Percentiles rank a stretch among this genome's conserved stretches.
phyloP scores from a whole-genome alignment of 1,140 invertebrate genomes.

The Schlechtendalia chinensis region DNA sequence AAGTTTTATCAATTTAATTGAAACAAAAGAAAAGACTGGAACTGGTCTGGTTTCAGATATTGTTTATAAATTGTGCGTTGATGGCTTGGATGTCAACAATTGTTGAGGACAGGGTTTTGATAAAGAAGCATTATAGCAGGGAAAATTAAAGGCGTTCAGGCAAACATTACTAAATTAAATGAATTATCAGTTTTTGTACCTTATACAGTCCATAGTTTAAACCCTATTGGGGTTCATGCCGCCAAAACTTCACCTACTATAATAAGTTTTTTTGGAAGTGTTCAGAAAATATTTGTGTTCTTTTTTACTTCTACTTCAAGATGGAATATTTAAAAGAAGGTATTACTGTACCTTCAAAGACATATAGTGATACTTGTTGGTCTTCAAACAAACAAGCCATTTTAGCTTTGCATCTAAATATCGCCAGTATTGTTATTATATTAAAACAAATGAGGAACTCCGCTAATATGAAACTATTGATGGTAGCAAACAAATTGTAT shows the following conservation, averaged over 20 bases:
- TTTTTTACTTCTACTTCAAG: conserved; percentile 4
- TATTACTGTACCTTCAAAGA: conserved; percentile 1
- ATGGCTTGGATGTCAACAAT: conserved; percentile 1
- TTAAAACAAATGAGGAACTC: conserved; percentile 14
- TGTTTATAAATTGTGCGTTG: not conserved
- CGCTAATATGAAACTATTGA: conserved; percentile 24
- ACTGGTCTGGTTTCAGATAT: conserved; percentile 2
- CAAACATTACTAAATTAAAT: conserved; percentile 26
- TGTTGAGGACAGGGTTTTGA: not conserved
- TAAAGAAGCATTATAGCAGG: not conserved
- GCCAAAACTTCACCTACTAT: not conserved
- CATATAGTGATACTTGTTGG: not conserved
- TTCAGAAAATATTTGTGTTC: too few species aligned
- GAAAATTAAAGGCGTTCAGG: not conserved
- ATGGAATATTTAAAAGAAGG: conserved; percentile 9
- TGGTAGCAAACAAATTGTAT: conserved; percentile 13
- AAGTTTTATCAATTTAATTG: not conserved
- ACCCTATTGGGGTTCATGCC: conserved; percentile 13
- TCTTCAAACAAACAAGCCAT: conserved; percentile 21
- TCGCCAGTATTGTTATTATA: too few species aligned
- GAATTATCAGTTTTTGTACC: conserved; percentile 28
- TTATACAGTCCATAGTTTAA: conserved; percentile 44
- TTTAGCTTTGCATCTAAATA: conserved; percentile 20
- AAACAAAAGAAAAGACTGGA: not conserved
- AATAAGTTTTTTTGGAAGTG: conserved; percentile 4